Evolutionary conservation across 2,113 vertebrate genomes (phyloP), one percentile per base, ranked within the genome.

Genomic region (Lophura nycthemera): DNA sequence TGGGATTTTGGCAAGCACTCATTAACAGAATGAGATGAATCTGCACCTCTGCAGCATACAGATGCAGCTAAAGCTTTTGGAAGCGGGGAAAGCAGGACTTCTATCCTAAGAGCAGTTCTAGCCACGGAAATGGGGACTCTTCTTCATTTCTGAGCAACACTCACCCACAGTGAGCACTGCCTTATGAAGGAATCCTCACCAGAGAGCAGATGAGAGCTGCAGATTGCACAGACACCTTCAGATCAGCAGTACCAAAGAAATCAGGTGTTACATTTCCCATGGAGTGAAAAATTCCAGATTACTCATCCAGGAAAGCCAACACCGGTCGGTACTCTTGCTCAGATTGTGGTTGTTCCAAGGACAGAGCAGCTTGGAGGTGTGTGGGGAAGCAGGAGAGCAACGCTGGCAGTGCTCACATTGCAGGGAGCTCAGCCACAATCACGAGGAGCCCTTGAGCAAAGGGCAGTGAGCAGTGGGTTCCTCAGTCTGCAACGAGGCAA

Each of bases 251-350:
- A 93, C 93, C 89, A 17, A 67, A 29, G 61, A 24, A 86, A 15
- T 71, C 3, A 63, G 63, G 73, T 61, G 69, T n/a, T 52, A 40
- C 36, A 2, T 88, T 92, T 91, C 88, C 89, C 83, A 63, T 27
- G 14, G 43, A 72, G 73, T 36, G 72, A 92, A 80, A 71, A 77
- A 82, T 42, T 86, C 79, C 83, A 81, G 47, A 38, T 81, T 74
- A 67, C 88, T 91, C 76, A 78, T 85, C 78, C 21, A 1, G 79
- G 83, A 93, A 47, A 90, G 83, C n/a, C 65, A 86, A 86, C 80
- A 77, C 4, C 61, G 36, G 83, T 59, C 40, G 79, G 89, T 71
- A 5, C 42, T 15, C 18, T 25, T 9, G 82, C 79, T 91, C 69
- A 24, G 81, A 70, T 3, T 48, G 86, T 10, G 3, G 48, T 70